Conservation (phyloP, 2,888 invertebrate species). For the Lamellibrachia columna region DNA sequence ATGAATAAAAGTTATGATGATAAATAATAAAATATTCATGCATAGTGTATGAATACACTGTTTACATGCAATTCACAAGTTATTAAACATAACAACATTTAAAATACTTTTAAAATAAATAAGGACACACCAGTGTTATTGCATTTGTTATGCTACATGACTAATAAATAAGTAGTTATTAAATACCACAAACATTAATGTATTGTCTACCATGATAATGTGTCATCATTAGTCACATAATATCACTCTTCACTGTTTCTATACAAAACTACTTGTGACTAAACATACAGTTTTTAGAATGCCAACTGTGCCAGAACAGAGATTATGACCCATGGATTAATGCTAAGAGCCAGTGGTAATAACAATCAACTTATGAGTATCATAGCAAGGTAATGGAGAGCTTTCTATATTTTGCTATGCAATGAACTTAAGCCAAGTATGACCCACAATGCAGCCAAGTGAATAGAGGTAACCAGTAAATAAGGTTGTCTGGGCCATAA, state of each 20-base stretch:
- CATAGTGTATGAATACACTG: neutral
- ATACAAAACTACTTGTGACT: neutral
- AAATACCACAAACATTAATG: neutral
- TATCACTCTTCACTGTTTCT: neutral
- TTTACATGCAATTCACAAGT: neutral
- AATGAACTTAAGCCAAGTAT: neutral
- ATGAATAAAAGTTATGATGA: neutral
- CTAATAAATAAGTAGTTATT: neutral
- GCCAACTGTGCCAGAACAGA: neutral
- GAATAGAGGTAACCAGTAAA: neutral
- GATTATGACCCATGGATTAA: neutral
- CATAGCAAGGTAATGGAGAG: neutral
- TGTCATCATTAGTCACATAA: neutral
- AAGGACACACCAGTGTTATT: neutral
- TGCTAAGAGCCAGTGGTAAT: neutral
- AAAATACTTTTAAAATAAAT: neutral
- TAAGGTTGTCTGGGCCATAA: neutral
- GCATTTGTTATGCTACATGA: neutral
- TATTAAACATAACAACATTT: neutral
- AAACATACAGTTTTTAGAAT: neutral
- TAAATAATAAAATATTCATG: neutral
- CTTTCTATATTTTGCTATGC: neutral
- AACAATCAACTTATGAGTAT: neutral
- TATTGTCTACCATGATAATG: neutral
- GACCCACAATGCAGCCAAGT: neutral